Evolutionary conservation across 1,140 invertebrate genomes (phyloP).

Genomic region (Phthorimaea operculella): DNA sequence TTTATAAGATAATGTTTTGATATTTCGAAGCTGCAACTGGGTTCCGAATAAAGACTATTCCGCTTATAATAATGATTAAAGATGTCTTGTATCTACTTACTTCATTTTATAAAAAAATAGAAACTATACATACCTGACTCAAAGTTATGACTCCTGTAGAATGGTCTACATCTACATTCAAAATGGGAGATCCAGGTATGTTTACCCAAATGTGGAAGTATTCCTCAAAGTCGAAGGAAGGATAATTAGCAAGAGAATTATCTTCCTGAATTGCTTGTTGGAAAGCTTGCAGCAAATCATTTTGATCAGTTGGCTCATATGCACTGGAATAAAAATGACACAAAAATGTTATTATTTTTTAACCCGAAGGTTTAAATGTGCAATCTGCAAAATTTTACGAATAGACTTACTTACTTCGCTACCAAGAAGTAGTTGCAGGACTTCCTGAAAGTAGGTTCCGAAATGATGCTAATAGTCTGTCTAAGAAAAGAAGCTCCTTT

Average conservation of each 20-base stretch:
- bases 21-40: too few relatives aligned
- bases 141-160: conserved; percentile 50
- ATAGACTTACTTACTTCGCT: conserved; percentile 38
- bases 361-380: too few relatives aligned
- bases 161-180: conserved; percentile 68
- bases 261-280: conserved; percentile 62
- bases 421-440: conserved; percentile 69
- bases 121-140: conserved; percentile 53
- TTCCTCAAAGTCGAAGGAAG: conserved; percentile 40
- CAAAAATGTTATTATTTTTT: too few relatives aligned
- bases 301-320: conserved; percentile 70
- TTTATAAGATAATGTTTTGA: too few relatives aligned
- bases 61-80: too few relatives aligned
- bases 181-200: conserved; percentile 80
- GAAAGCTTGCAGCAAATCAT: conserved; percentile 72
- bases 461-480: conserved; percentile 80
- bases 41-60: too few relatives aligned
- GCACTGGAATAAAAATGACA: conserved; percentile 45
- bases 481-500: conserved; percentile 77
- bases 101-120: too few relatives aligned
- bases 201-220: conserved; percentile 69
- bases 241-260: conserved; percentile 31
- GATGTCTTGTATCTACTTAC: too few relatives aligned
- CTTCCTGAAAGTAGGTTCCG: conserved; percentile 71
- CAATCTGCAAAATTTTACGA: neutral